phyloP scores from a whole-genome alignment of 2,888 invertebrate species.

The Sceliomorpha sp. region DNA sequence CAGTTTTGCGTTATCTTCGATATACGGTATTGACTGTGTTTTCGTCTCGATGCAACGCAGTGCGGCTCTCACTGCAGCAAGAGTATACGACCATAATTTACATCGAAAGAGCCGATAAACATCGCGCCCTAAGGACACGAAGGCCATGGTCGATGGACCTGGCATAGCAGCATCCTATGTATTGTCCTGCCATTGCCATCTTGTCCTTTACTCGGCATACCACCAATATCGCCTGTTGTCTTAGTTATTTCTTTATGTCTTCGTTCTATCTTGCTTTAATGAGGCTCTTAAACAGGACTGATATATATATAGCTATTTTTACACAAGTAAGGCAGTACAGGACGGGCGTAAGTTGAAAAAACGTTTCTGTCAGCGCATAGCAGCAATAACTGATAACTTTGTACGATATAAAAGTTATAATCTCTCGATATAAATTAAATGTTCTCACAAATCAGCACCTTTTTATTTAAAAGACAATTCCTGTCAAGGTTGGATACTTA shows the following conservation, averaged over 20 bases:
- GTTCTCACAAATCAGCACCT: too few species aligned
- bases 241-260: conserved; percentile 38
- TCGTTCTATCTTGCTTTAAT: conserved; percentile 36
- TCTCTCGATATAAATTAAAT: too few species aligned
- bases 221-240: conserved; percentile 48
- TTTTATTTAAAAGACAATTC: too few species aligned
- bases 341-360: too few species aligned
- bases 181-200: conserved; percentile 58
- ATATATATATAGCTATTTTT: conserved; percentile 26
- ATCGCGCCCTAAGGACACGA: conserved; percentile 70
- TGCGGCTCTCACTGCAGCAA: conserved; percentile 46
- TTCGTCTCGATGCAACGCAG: conserved; percentile 26
- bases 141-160: conserved; percentile 59
- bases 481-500: too few species aligned
- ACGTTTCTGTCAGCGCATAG: too few species aligned
- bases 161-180: conserved; percentile 57
- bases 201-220: conserved; percentile 38
- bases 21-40: conserved; percentile 24
- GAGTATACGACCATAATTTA: conserved; percentile 68
- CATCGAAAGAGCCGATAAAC: conserved; percentile 73
- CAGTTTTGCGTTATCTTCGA: conserved; percentile 34
- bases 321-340: not conserved
- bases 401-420: too few species aligned
- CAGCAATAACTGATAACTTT: too few species aligned
- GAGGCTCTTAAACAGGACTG: conserved; percentile 42